These are phyloP conservation scores for Mormyrops attenuatus DNA, from an alignment of 2,797 vertebrate genomes.

Conservation along the genomic window DNA sequence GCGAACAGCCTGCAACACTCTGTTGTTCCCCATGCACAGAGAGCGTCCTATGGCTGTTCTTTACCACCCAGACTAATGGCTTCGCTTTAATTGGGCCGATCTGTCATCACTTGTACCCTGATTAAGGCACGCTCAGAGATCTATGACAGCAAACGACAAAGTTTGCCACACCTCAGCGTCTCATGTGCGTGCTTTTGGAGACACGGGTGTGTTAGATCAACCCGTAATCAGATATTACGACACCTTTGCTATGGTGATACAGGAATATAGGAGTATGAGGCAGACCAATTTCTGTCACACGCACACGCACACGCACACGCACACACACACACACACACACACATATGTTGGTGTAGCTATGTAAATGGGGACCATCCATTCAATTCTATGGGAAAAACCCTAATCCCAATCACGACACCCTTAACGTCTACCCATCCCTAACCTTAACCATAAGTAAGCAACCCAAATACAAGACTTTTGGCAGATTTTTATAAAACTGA, in stretches of 20 bases:
- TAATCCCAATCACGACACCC: too few species aligned
- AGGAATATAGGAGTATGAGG: not conserved
- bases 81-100: conserved; percentile 32
- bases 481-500: too few species aligned
- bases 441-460: too few species aligned
- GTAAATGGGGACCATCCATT: too few species aligned
- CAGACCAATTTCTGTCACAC: not conserved
- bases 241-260: not conserved
- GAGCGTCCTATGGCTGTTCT: conserved; percentile 17
- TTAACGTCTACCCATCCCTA: too few species aligned
- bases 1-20: conserved; percentile 28
- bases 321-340: not conserved
- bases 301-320: too few species aligned
- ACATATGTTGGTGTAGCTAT: too few species aligned
- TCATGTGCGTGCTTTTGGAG: conserved; percentile 32
- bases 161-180: not conserved
- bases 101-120: conserved; percentile 36
- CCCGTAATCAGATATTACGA: not conserved
- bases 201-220: not conserved
- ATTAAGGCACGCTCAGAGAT: conserved; percentile 32
- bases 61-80: conserved; percentile 24
- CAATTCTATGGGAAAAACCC: too few species aligned
- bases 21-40: conserved; percentile 17
- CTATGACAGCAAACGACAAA: not conserved
- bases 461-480: too few species aligned